Evolutionary conservation across 2,888 invertebrate species (phyloP), one percentile per base, ranked within the genome.

Genomic region (Pseudoips prasinana): DNA sequence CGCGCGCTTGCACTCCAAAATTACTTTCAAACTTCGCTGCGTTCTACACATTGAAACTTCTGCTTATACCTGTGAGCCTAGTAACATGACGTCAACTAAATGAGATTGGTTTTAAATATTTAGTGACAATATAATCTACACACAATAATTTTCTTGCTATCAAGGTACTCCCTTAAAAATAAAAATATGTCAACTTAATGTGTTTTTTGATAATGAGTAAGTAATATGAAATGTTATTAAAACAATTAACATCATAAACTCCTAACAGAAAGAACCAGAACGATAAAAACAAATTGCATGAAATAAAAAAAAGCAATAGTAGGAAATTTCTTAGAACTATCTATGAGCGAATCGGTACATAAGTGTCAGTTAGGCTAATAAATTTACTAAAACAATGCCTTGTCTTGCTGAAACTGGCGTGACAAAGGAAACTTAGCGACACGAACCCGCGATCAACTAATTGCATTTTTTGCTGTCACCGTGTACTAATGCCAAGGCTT

Each of bases 1-100:
- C 81, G 80, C 82, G 77, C 75, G 80, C 76, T 68, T 82, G 83
- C 80, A 84, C 79, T 80, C 80, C 76, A 71, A 87, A 87, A 87
- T 87, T 86, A 84, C 83, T 85, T 84, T 78, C 54, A 73, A 82
- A 83, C 78, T 81, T 71, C 49, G 53, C 53, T 63, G 64, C 66
- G 50, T 74, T 50, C 39, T 49, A 46, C 39, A 66, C 71, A 64
- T 64, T 69, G 62, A 60, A 64, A 76, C 80, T 80, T 68, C 65
- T 61, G 38, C 63, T 46, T 40, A 56, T 67, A 40, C 70, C 64
- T 78, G 72, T 41, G 29, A 51, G 54, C 77, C 74, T 78, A 52
- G 72, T 77, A 72, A 42, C 46, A 38, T 46, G 46, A 57, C 38
- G 33, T 46, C 46, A 52, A 52, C 53, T 46, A 46, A 40, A 47